Evolutionary conservation across 1,140 invertebrate genomes (phyloP).

Genomic region (Venturia canescens): DNA sequence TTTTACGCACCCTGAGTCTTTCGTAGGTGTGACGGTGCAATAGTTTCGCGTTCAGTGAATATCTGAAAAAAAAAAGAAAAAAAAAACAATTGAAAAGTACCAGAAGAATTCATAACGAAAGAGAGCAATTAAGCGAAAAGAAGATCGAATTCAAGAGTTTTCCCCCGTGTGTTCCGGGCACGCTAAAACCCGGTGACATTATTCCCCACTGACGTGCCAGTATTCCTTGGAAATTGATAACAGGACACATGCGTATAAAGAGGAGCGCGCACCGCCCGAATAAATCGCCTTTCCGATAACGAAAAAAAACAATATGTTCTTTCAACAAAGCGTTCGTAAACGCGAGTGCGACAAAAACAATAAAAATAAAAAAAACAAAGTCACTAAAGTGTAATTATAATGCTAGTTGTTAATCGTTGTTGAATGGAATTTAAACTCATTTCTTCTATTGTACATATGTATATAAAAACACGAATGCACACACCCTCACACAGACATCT

Average conservation of each 20-base stretch:
- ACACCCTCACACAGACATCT: conserved; percentile 60
- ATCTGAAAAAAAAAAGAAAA: conserved; percentile 14
- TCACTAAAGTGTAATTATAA: conserved; percentile 60
- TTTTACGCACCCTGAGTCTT: conserved; percentile 56
- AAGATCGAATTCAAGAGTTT: conserved; percentile 21
- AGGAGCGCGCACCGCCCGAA: conserved; percentile 44
- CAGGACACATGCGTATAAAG: background rate
- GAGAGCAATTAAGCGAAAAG: background rate
- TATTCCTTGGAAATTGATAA: conserved; percentile 29
- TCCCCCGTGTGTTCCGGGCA: conserved; percentile 69
- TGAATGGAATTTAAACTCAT: conserved; percentile 58
- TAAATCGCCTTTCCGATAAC: conserved; percentile 2
- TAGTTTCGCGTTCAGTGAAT: conserved; percentile 60
- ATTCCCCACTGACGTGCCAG: conserved; percentile 44
- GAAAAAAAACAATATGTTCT: conserved; percentile 42
- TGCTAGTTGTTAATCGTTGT: conserved; percentile 66
- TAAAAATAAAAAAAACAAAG: conserved; percentile 34
- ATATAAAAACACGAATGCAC: conserved; percentile 60
- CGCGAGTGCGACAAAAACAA: conserved; percentile 27
- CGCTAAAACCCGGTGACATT: conserved; percentile 65
- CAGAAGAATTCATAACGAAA: too few relatives aligned
- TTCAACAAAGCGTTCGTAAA: conserved; percentile 28
- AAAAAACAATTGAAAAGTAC: background rate
- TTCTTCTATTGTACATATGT: conserved; percentile 71
- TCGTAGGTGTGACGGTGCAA: conserved; percentile 66